Percentiles rank a stretch among this genome's conserved stretches.
Evolutionary conservation across 2,113 vertebrate species (phyloP).

Genomic region (Carollia perspicillata): DNA sequence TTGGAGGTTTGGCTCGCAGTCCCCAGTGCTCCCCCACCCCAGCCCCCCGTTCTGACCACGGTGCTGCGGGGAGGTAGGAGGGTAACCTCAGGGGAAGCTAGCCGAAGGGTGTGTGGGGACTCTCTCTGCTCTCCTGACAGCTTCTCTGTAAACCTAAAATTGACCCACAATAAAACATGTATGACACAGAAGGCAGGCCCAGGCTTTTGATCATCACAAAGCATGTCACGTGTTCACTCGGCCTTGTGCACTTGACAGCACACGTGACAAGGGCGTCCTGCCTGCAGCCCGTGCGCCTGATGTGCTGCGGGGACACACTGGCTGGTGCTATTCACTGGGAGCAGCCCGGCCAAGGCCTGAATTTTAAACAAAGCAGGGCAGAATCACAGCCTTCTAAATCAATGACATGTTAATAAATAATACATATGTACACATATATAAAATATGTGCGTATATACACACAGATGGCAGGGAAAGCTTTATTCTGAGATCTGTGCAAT

Average conservation of each 20-base stretch:
- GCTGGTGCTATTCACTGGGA: neutral
- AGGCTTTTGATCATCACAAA: neutral
- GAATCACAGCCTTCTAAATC: neutral
- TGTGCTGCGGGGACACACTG: accelerated
- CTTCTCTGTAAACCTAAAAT: neutral
- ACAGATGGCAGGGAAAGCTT: neutral
- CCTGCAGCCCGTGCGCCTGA: neutral
- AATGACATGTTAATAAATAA: constrained; percentile 11
- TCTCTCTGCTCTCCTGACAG: neutral
- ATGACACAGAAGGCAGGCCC: neutral
- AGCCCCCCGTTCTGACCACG: neutral
- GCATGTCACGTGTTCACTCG: neutral
- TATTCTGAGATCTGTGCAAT: neutral
- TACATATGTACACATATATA: neutral
- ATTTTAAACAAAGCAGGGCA: neutral
- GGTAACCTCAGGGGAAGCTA: neutral
- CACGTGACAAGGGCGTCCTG: neutral
- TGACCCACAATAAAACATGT: neutral
- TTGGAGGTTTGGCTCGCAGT: neutral
- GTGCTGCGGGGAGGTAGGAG: accelerated
- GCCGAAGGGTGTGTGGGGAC: neutral
- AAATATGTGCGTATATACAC: neutral
- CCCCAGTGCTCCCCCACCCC: neutral
- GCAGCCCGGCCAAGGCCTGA: neutral
- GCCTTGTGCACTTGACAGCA: neutral